Base-by-base conservation (phyloP, 2,797 vertebrate species). In the Heterohyrax brucei region DNA sequence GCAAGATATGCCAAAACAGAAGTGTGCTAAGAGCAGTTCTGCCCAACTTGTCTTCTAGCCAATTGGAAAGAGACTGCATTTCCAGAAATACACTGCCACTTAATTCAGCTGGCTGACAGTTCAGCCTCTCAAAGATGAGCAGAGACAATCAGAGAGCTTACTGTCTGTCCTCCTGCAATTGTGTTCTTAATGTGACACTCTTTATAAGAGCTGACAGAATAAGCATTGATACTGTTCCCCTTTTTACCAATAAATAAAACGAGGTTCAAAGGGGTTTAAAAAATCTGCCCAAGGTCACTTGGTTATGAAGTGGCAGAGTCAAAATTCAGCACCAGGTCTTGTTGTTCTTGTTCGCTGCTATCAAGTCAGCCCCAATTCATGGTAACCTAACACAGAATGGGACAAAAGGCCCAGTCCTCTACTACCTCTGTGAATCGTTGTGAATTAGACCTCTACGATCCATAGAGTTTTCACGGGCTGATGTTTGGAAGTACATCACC, bases 111-210 rank as follows among this genome's bases (percentile, higher is more conserved):
- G n/a, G 9, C 66, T 61, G 48, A 13, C 50, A 53, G 12, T 24
- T 7, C 66, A 64, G 1, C 19, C 73, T 70, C 82, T 59, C 33
- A 39, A 28, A 59, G 33, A 62, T 0, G 24, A 24, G 64, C 39
- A 44, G 33, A 50, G 12, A 30, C 2, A 28, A 28, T 56, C 0
- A 39, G 12, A 53, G 10, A 4, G 8, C 9, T 61, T 28, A 12
- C 22, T 10, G 24, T 76, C 50, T 62, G 18, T 39, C 28, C 0
- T 28, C 26, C 39, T 73, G 21, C 24, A 62, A 46, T 72, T 39
- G 26, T 33, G 10, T n/a, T 39, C 12, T 24, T 39, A 28, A 0
- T 4, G 22, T n/a, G 48, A 1, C 3, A 10, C 44, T 56, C 33
- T 75, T 86, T 73, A 39, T 13, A 68, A 79, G 62, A 70, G 44